Percentiles rank a stretch among this genome's conserved stretches.
Evolutionary conservation across 1,140 invertebrate genomes (phyloP).

Genomic region (Littorina saxatilis): DNA sequence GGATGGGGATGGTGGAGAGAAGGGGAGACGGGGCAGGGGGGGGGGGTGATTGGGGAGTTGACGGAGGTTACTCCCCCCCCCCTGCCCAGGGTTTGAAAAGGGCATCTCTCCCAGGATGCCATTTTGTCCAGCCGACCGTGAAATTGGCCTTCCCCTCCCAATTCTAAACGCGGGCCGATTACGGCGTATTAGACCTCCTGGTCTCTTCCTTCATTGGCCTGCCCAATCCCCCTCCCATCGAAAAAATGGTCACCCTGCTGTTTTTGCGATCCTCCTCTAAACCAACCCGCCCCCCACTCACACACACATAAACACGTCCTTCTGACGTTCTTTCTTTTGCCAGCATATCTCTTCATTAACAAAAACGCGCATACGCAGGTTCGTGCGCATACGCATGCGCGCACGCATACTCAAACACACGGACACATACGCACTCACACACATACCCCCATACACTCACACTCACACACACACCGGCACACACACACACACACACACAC

Average conservation of each 20-base stretch:
- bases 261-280: too few relatives aligned
- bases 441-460: background rate
- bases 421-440: background rate
- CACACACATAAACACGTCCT: too few relatives aligned
- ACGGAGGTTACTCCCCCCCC: too few relatives aligned
- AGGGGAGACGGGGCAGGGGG: too few relatives aligned
- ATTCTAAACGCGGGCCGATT: background rate
- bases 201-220: background rate
- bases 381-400: too few relatives aligned
- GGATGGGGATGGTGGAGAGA: too few relatives aligned
- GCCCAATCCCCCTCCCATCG: background rate
- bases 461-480: background rate
- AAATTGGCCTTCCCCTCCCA: constrained; percentile 7
- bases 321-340: background rate
- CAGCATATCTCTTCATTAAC: too few relatives aligned
- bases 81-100: background rate
- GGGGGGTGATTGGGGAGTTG: too few relatives aligned
- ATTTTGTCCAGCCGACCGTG: background rate
- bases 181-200: background rate
- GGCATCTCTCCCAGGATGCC: background rate
- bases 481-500: background rate
- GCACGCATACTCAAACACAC: background rate
- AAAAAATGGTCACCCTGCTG: too few relatives aligned
- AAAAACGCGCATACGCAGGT: too few relatives aligned
- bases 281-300: too few relatives aligned